Evolutionary conservation across 2,113 vertebrate species (phyloP).

Genomic region (Alexandromys fortis): DNA sequence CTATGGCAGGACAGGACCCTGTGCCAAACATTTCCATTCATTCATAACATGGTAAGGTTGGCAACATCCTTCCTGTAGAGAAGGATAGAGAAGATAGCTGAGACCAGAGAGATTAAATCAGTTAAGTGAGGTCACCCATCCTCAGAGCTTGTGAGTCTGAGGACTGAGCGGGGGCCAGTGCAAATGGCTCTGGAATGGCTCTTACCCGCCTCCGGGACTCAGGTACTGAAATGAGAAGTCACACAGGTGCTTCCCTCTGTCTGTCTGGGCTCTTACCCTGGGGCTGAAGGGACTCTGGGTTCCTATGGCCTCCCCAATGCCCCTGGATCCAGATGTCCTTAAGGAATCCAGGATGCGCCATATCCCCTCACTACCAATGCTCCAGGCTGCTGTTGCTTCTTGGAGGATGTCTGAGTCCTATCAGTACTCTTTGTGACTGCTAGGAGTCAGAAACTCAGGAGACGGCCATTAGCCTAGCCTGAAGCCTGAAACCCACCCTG

Average conservation of each 20-base stretch:
- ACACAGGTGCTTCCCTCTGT: not conserved
- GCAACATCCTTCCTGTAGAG: not conserved
- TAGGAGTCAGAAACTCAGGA: not conserved
- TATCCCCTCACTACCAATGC: not conserved
- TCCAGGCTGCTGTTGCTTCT: not conserved
- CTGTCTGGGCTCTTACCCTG: not conserved
- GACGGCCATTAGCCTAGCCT: not conserved
- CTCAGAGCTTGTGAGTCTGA: not conserved
- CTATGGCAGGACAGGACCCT: not conserved
- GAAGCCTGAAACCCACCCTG: not conserved
- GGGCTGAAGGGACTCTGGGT: not conserved
- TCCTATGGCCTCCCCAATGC: not conserved
- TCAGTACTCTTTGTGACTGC: not conserved
- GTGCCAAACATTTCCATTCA: not conserved
- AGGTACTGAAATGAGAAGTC: not conserved
- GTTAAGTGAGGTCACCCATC: not conserved
- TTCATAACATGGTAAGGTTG: not conserved
- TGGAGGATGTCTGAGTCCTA: not conserved
- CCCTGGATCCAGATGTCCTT: not conserved
- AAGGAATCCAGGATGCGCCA: not conserved
- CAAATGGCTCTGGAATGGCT: not conserved
- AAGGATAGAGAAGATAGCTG: not conserved
- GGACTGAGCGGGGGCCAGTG: not conserved
- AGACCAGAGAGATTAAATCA: not conserved
- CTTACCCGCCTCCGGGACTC: not conserved